Evolutionary conservation across 2,888 invertebrate genomes (phyloP), one percentile per base, ranked within the genome.

Genomic region (Eristalis arbustorum): DNA sequence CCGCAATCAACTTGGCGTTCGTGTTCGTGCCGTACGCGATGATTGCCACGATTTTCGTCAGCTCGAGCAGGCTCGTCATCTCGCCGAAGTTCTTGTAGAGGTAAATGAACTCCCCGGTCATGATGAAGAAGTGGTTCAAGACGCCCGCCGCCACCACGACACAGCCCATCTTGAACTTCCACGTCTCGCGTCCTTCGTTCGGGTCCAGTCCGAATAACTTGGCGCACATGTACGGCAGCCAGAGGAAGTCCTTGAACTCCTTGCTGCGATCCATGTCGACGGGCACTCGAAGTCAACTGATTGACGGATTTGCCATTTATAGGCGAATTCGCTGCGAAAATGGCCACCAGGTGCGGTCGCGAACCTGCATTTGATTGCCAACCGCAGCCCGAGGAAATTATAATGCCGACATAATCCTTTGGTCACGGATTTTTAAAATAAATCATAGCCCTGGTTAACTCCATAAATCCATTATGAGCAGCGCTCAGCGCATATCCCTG

Each of bases 51-150:
- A 76, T 81, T 59, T 85, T 85, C 0, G 91, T 92, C 3, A 90
- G 91, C 85, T 91, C 91, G 79, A 91, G 74, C 4, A 92, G 78
- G 0, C 89, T 91, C 0, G 90, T 84, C 10, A 90, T 90, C 79
- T 89, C 89, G 5, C 89, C 88, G 1, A 91, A 83, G n/a, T 91
- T 89, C 11, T 87, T 82, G 28, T 78, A 23, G 8, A 89, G 77
- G 69, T 88, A 89, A 11, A 88, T 63, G 8, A 88, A 8, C 67
- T 89, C 89, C 23, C 88, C 88, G 22, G 69, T 10, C 76, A 81
- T 81, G 31, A 85, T 13, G 61, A 76, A 81, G 3, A 77, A 10
- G 18, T 81, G 76, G 11, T 85, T 81, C 1, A 6, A 37, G 1
- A 81, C 49, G 4, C 76, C 84, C 10, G 73, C 18, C 0, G 28